These are phyloP conservation scores for Progne subis DNA, from an alignment of 2,113 vertebrate genomes.

Conservation along the genomic window DNA sequence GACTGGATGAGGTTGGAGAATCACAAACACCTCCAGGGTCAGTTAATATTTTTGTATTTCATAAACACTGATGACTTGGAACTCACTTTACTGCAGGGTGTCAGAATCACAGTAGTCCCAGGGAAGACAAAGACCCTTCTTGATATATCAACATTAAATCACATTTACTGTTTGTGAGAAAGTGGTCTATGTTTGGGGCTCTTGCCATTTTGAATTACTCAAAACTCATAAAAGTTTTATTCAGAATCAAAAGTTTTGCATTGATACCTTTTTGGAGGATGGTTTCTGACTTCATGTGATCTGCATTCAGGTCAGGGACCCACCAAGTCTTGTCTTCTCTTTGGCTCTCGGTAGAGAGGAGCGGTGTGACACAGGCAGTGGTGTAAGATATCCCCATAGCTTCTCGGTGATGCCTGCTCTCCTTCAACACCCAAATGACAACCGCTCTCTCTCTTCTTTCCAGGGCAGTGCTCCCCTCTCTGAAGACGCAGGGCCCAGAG, in stretches of 20 bases:
- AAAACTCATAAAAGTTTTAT: not conserved
- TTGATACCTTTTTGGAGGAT: not conserved
- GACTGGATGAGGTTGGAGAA: not conserved
- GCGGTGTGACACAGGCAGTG: accelerated
- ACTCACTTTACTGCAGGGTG: not conserved
- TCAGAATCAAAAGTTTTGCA: not conserved
- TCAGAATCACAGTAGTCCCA: not conserved
- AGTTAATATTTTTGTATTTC: not conserved
- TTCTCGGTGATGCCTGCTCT: not conserved
- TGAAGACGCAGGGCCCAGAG: not conserved
- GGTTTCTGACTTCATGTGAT: not conserved
- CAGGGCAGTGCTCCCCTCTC: constrained; percentile 3
- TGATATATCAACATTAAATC: not conserved
- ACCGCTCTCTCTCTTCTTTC: not conserved
- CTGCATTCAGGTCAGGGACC: accelerated
- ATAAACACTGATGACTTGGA: not conserved
- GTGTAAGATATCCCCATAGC: not conserved
- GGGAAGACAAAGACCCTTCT: not conserved
- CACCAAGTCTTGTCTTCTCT: not conserved
- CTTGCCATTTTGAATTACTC: not conserved
- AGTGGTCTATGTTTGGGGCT: not conserved
- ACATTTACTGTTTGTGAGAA: not conserved
- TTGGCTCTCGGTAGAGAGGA: not conserved
- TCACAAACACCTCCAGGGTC: not conserved
- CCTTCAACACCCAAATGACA: not conserved